Percentiles rank a stretch among this genome's conserved stretches.
These are phyloP conservation scores for Eurypyga helias DNA, from an alignment of 2,113 vertebrate genomes.

Conservation along the genomic window DNA sequence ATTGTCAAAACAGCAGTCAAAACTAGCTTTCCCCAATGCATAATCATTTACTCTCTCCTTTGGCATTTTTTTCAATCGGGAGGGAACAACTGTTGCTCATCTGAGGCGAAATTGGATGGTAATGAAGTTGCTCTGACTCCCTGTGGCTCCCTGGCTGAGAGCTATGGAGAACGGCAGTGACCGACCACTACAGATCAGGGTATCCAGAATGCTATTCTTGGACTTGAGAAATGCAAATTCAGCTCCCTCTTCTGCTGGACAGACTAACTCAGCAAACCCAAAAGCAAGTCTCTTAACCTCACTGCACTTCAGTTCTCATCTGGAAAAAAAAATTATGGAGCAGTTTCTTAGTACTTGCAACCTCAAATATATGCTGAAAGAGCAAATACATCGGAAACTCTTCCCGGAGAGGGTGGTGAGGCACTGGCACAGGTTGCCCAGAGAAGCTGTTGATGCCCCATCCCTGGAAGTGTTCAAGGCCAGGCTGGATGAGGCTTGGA, in stretches of 20 bases:
- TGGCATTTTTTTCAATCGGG: background rate
- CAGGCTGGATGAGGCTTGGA: no score
- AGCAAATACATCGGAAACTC: background rate
- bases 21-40: background rate
- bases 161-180: background rate
- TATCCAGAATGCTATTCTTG: background rate
- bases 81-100: background rate
- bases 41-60: background rate
- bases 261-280: background rate
- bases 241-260: background rate
- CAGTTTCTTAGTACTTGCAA: background rate
- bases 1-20: background rate
- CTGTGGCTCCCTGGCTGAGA: background rate
- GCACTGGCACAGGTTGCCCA: no score
- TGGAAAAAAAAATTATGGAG: background rate
- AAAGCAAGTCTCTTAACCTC: background rate
- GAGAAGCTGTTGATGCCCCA: no score
- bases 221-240: background rate
- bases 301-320: background rate
- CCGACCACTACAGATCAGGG: fast-evolving
- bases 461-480: no score
- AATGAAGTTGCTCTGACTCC: background rate
- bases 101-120: background rate
- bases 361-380: background rate
- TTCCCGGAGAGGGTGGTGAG: no score